phyloP scores from a whole-genome alignment of 2,888 invertebrate genomes.

The Axea sp. region DNA sequence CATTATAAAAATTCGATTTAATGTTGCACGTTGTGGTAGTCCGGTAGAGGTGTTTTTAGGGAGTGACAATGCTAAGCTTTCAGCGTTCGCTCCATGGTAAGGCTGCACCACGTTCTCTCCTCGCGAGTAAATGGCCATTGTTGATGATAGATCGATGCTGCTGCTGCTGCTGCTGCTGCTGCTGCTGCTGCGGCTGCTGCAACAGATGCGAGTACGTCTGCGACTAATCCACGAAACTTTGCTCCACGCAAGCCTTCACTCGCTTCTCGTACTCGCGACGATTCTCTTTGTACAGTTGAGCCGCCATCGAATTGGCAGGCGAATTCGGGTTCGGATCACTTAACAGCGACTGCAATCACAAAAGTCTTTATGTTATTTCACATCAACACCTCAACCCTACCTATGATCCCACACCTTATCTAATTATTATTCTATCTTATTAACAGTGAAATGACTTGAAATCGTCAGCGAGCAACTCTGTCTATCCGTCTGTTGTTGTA shows the following conservation, averaged over 20 bases:
- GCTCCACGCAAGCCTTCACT: slow-evolving; percentile 99
- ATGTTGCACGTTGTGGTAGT: slow-evolving; percentile 70
- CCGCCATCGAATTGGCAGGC: slow-evolving; percentile 99
- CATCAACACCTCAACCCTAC: too few relatives aligned
- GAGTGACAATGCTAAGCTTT: slow-evolving; percentile 75
- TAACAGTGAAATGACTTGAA: too few relatives aligned
- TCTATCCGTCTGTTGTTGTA: too few relatives aligned
- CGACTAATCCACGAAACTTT: slow-evolving; percentile 97
- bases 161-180: slow-evolving; percentile 61
- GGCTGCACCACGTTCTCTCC: slow-evolving; percentile 73
- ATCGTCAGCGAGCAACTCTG: too few relatives aligned
- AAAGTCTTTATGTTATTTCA: slow-evolving; percentile 69
- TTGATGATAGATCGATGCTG: slow-evolving; percentile 70
- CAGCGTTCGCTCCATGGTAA: slow-evolving; percentile 76
- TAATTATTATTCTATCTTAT: too few relatives aligned
- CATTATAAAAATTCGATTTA: slow-evolving; percentile 77
- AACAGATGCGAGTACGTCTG: slow-evolving; percentile 63
- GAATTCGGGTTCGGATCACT: slow-evolving; percentile 99
- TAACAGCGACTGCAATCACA: slow-evolving; percentile 93
- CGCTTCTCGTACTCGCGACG: slow-evolving; percentile 99
- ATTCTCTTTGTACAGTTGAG: slow-evolving; percentile 99
- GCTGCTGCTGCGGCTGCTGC: too few relatives aligned
- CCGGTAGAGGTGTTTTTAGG: slow-evolving; percentile 67
- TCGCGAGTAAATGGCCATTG: slow-evolving; percentile 70
- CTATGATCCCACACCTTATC: too few relatives aligned